These are phyloP conservation scores for Spondyliosoma cantharus DNA, from an alignment of 2,797 vertebrate genomes.

Conservation along the genomic window DNA sequence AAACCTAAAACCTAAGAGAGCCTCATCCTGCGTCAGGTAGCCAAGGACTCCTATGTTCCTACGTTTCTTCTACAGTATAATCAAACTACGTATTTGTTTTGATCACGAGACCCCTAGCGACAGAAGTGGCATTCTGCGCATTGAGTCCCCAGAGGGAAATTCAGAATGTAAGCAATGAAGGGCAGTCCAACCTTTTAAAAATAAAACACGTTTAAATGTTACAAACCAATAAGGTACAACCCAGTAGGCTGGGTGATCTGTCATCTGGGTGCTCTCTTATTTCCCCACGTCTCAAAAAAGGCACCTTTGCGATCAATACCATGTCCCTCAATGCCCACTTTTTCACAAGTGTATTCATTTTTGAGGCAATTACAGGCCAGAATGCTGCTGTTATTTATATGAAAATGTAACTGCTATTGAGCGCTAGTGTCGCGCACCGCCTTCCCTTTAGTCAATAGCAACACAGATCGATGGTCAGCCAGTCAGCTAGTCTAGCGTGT, in stretches of 20 bases:
- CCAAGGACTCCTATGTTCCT: too few relatives aligned
- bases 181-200: neutral
- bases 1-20: too few relatives aligned
- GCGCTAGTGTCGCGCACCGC: slow-evolving; percentile 50
- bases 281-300: slow-evolving; percentile 31
- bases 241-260: neutral
- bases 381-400: slow-evolving; percentile 77
- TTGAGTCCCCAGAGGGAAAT: too few relatives aligned
- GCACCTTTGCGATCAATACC: slow-evolving; percentile 44
- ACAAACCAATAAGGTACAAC: neutral
- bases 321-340: slow-evolving; percentile 31
- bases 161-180: neutral
- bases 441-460: slow-evolving; percentile 65
- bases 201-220: neutral
- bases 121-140: too few relatives aligned
- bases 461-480: slow-evolving; percentile 73
- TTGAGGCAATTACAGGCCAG: slow-evolving; percentile 72
- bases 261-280: slow-evolving; percentile 10
- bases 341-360: slow-evolving; percentile 65
- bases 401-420: slow-evolving; percentile 80
- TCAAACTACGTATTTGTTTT: too few relatives aligned
- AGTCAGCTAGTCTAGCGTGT: slow-evolving; percentile 68
- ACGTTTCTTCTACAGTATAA: too few relatives aligned
- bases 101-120: too few relatives aligned
- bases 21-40: too few relatives aligned